These are phyloP conservation scores for Petrolisthes cinctipes DNA, from an alignment of 2,888 invertebrate genomes.

Conservation along the genomic window DNA sequence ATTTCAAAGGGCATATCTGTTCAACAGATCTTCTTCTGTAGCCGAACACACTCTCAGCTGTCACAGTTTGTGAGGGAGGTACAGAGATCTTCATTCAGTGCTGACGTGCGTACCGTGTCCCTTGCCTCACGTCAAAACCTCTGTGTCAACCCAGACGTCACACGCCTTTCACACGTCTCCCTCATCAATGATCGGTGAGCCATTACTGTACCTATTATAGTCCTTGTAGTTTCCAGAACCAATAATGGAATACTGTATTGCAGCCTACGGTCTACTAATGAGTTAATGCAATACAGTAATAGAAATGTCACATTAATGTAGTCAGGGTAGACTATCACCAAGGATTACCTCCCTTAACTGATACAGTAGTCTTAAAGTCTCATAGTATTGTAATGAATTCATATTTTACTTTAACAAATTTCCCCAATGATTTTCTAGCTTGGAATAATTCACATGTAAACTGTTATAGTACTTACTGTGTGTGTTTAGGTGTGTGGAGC, in stretches of 20 bases:
- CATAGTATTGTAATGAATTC: too few relatives aligned
- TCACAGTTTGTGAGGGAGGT: conserved; percentile 95
- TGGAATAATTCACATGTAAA: background rate
- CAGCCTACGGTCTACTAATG: too few relatives aligned
- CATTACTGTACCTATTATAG: too few relatives aligned
- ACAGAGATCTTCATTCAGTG: conserved; percentile 70
- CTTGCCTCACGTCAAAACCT: conserved; percentile 92
- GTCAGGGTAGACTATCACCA: too few relatives aligned
- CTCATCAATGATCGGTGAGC: conserved; percentile 87
- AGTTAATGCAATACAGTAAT: too few relatives aligned
- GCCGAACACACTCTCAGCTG: conserved; percentile 96
- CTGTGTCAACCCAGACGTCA: conserved; percentile 88
- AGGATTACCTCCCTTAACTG: too few relatives aligned
- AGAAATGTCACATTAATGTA: too few relatives aligned
- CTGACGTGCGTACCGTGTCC: conserved; percentile 81
- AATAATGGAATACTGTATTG: too few relatives aligned
- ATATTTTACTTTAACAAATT: too few relatives aligned
- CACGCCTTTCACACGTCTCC: conserved; percentile 78
- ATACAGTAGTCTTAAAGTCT: too few relatives aligned
- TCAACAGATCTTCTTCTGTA: conserved; percentile 88
- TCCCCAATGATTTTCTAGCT: background rate
- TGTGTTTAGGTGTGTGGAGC: conserved; percentile 79
- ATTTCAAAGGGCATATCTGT: background rate
- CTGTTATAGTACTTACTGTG: background rate
- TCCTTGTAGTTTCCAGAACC: too few relatives aligned